A percentile compares a stretch with the other conserved stretches of the same genome.
phyloP scores from a whole-genome alignment of 2,113 vertebrate species.

The Probosciger aterrimus region DNA sequence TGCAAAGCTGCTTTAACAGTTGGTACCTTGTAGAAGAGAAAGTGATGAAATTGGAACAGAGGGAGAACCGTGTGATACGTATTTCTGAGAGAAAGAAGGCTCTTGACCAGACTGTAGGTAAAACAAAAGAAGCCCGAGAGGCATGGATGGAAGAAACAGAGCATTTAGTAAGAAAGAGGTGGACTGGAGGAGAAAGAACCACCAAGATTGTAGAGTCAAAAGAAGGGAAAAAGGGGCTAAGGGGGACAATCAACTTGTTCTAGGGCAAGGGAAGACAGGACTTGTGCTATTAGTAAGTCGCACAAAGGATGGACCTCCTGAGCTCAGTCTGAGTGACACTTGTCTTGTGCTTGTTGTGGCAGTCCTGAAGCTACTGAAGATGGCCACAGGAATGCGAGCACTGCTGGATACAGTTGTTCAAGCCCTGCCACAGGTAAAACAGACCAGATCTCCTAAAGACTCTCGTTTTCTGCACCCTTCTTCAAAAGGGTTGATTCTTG shows the following conservation, averaged over 20 bases:
- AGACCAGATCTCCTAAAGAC: background rate
- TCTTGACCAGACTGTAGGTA: background rate
- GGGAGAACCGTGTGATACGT: background rate
- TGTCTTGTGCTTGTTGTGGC: slow-evolving; percentile 42
- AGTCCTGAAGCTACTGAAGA: slow-evolving; percentile 89
- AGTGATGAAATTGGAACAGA: background rate
- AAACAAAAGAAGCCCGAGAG: background rate
- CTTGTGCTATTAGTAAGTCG: background rate
- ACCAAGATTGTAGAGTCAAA: background rate
- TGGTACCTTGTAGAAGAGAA: background rate
- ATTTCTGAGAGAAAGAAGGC: background rate
- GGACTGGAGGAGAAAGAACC: background rate
- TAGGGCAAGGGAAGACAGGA: background rate
- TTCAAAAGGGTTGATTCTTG: background rate
- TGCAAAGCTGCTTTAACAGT: background rate
- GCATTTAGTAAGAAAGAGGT: background rate
- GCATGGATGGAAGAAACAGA: background rate
- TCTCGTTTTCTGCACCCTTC: background rate
- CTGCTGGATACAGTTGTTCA: slow-evolving; percentile 88
- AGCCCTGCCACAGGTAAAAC: slow-evolving; percentile 86
- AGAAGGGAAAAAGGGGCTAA: background rate
- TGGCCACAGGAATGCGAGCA: slow-evolving; percentile 89
- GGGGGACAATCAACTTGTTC: background rate
- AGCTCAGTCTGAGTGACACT: background rate
- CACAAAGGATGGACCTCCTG: background rate